Conservation (phyloP, 1,140 invertebrate genomes). For the Cotesia vestalis region DNA sequence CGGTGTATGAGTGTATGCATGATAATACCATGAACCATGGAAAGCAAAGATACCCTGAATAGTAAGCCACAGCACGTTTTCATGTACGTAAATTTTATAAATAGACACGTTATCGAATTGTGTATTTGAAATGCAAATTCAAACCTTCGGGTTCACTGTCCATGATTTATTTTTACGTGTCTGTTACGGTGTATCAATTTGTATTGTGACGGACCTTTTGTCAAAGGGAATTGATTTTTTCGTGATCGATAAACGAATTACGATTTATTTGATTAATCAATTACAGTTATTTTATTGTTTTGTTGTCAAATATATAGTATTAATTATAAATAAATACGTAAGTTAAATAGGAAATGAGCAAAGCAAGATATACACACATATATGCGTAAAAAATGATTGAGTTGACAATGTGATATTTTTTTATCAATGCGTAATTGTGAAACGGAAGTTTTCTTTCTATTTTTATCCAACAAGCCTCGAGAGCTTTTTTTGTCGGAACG, state of each 20-base stretch:
- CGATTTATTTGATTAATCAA: too few species aligned
- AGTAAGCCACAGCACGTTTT: constrained; percentile 13
- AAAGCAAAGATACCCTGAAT: background rate
- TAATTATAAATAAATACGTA: too few species aligned
- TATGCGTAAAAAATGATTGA: too few species aligned
- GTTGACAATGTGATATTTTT: too few species aligned
- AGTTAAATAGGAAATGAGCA: too few species aligned
- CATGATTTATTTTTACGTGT: background rate
- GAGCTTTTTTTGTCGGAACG: background rate
- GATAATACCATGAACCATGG: background rate
- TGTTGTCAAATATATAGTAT: too few species aligned
- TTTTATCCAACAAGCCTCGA: background rate
- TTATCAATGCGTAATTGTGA: background rate
- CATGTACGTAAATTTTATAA: constrained; percentile 17
- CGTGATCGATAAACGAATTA: background rate
- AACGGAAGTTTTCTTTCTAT: constrained; percentile 9
- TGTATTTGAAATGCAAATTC: constrained; percentile 26
- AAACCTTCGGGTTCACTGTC: constrained; percentile 20
- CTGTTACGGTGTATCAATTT: constrained; percentile 4
- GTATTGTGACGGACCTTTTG: background rate
- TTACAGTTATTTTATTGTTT: too few species aligned
- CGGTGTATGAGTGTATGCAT: too few species aligned
- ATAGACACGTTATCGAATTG: constrained; percentile 25
- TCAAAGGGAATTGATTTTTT: background rate
- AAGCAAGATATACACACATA: too few species aligned